These are phyloP conservation scores for Progne subis DNA, from an alignment of 2,113 vertebrate genomes.

Conservation along the genomic window DNA sequence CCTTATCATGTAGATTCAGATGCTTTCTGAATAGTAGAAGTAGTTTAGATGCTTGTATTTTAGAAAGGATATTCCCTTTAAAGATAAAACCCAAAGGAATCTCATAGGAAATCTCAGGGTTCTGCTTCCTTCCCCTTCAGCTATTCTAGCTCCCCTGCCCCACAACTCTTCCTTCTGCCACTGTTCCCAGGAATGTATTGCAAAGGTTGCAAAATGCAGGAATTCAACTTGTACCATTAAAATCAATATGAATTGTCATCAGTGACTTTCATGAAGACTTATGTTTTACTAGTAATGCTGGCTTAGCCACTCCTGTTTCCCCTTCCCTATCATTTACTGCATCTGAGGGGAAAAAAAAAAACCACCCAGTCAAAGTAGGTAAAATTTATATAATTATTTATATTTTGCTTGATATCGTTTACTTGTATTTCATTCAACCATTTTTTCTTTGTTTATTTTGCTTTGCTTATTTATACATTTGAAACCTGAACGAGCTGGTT, in stretches of 20 bases:
- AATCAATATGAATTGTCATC: constrained; percentile 11
- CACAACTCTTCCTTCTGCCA: background rate
- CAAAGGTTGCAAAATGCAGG: constrained; percentile 8
- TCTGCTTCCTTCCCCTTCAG: background rate
- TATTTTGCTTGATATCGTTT: background rate
- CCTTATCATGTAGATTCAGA: constrained; percentile 11
- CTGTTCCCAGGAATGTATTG: background rate
- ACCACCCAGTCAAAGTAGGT: background rate
- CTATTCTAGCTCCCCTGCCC: background rate
- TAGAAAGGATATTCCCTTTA: background rate
- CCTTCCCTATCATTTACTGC: background rate
- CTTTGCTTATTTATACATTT: background rate
- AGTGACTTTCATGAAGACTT: background rate
- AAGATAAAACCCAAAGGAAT: background rate
- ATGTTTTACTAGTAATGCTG: background rate
- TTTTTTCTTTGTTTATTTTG: background rate
- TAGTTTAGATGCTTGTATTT: background rate
- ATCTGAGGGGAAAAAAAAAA: background rate
- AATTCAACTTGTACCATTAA: background rate
- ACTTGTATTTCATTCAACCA: background rate
- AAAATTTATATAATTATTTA: background rate
- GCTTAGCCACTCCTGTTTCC: background rate
- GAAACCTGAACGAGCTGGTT: background rate
- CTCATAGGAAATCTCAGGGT: background rate
- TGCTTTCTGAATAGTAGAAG: background rate